Conservation (phyloP, 2,797 vertebrate genomes). For the Acanthurus tractus region DNA sequence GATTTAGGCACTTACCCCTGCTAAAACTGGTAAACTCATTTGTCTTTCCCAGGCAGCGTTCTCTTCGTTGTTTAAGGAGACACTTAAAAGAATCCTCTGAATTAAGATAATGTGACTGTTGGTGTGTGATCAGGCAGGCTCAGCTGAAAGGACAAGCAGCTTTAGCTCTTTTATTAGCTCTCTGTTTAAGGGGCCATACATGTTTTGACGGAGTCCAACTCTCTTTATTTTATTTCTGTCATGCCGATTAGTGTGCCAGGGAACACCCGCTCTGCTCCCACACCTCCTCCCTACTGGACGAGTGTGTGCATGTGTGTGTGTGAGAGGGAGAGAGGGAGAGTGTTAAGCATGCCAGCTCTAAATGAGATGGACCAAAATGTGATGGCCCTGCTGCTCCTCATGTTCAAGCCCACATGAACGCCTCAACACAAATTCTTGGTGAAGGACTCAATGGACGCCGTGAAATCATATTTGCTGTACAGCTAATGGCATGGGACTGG, state of each 20-base stretch:
- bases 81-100: conserved; percentile 78
- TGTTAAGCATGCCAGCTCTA: conserved; percentile 86
- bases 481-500: conserved; percentile 78
- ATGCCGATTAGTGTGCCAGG: conserved; percentile 85
- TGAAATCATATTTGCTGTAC: conserved; percentile 80
- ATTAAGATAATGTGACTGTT: conserved; percentile 84
- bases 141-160: conserved; percentile 77
- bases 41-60: conserved; percentile 71
- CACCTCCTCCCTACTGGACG: conserved; percentile 53
- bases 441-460: conserved; percentile 81
- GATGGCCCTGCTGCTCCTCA: conserved; percentile 86
- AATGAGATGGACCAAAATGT: conserved; percentile 88
- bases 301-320: conserved; percentile 24
- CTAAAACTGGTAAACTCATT: conserved; percentile 81
- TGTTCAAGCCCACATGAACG: conserved; percentile 79
- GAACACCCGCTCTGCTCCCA: conserved; percentile 64
- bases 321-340: conserved; percentile 46
- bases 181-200: conserved; percentile 84
- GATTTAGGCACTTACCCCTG: conserved; percentile 81
- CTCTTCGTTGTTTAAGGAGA: conserved; percentile 76
- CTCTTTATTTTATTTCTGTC: conserved; percentile 92
- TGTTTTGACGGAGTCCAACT: conserved; percentile 90
- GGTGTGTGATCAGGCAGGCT: conserved; percentile 77
- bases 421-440: conserved; percentile 78
- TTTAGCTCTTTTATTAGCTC: conserved; percentile 82